Percentiles rank a stretch among this genome's conserved stretches.
Evolutionary conservation across 53 echinoderm and acorn worm species (phyloP).

Genomic region (Holothuria leucospilota): DNA sequence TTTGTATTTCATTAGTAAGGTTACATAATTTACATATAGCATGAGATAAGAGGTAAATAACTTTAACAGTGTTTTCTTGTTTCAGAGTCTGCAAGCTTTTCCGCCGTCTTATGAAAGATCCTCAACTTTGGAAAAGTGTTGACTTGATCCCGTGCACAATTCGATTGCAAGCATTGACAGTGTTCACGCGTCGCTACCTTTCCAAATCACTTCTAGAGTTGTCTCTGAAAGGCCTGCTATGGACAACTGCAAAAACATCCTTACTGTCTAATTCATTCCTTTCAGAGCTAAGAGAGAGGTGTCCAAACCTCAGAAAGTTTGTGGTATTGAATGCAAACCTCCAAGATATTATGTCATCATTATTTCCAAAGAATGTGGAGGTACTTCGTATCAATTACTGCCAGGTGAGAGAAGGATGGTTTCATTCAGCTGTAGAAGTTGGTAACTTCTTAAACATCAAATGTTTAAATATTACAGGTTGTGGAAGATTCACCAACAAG

Average conservation of each 20-base stretch:
- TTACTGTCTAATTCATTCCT: conserved; percentile 13
- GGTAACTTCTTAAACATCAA: background rate
- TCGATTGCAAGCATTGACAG: conserved; percentile 20
- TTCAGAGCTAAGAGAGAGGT: background rate
- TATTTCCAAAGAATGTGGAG: conserved; percentile 13
- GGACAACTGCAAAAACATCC: conserved; percentile 5
- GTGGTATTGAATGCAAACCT: conserved; percentile 17
- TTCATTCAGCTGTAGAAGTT: background rate
- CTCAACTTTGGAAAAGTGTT: conserved; percentile 27
- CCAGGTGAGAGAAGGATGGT: conserved; percentile 18
- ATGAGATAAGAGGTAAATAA: no score
- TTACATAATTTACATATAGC: no score
- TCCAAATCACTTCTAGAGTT: conserved; percentile 25
- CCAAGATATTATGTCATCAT: background rate
- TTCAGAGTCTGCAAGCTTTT: conserved; percentile 44
- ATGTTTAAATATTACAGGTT: conserved; percentile 1
- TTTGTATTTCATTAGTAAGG: no score
- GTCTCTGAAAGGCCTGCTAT: conserved; percentile 16
- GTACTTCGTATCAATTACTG: background rate
- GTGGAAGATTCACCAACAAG: conserved; percentile 15
- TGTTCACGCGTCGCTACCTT: conserved; percentile 21
- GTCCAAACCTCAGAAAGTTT: conserved; percentile 31
- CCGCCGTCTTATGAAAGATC: conserved; percentile 31
- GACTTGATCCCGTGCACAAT: background rate
- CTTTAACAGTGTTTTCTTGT: background rate